These are phyloP conservation scores for Magallana angulata DNA, from an alignment of 1,140 invertebrate genomes.

Conservation along the genomic window DNA sequence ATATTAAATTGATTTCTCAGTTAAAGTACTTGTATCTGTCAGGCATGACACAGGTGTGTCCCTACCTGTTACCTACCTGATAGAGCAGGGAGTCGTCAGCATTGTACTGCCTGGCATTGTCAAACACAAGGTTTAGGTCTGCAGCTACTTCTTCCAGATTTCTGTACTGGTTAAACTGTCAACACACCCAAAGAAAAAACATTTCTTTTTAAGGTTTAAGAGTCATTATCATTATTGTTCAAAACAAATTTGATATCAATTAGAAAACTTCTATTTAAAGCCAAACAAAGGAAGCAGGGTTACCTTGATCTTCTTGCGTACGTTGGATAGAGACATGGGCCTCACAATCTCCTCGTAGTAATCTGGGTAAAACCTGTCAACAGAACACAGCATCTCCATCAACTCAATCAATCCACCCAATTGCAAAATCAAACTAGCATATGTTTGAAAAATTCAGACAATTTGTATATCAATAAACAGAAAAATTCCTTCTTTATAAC, in stretches of 20 bases:
- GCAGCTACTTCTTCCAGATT: conserved; percentile 90
- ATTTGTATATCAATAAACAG: too few species aligned
- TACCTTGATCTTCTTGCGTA: conserved; percentile 93
- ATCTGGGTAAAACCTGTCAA: conserved; percentile 89
- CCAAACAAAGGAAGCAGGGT: background rate
- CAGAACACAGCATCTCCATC: conserved; percentile 85
- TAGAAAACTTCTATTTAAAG: too few species aligned
- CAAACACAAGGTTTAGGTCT: conserved; percentile 98
- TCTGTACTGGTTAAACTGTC: conserved; percentile 81
- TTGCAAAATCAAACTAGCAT: background rate
- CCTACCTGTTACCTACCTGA: conserved; percentile 67
- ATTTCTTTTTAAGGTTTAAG: background rate
- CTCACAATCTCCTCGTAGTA: conserved; percentile 98
- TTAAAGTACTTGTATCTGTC: too few species aligned
- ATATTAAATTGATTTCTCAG: too few species aligned
- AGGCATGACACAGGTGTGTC: too few species aligned
- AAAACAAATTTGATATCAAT: too few species aligned
- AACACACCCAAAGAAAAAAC: background rate
- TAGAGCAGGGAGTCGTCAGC: conserved; percentile 92
- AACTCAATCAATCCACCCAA: conserved; percentile 86
- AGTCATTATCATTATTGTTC: too few species aligned
- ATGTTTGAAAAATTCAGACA: too few species aligned
- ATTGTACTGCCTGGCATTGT: conserved; percentile 98
- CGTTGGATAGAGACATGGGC: conserved; percentile 95
- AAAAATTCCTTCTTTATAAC: too few species aligned